These are phyloP conservation scores for Lordiphosa collinella DNA, from an alignment of 1,140 invertebrate species.

Conservation along the genomic window DNA sequence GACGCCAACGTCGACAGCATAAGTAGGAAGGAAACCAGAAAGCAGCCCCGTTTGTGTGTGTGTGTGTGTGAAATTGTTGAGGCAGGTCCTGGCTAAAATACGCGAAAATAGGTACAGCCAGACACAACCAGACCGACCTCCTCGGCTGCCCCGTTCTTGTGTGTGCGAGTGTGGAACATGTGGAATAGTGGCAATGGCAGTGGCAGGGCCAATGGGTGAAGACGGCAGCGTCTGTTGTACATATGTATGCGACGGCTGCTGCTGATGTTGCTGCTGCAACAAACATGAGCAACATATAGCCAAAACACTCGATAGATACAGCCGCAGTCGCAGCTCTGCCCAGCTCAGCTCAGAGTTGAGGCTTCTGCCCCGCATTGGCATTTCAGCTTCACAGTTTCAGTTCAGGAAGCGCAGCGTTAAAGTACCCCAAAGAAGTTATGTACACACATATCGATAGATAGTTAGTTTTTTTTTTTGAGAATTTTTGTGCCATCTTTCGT, in stretches of 20 bases:
- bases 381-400: slow-evolving; percentile 56
- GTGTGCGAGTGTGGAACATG: slow-evolving; percentile 37
- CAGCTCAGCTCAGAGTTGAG: slow-evolving; percentile 6
- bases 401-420: slow-evolving; percentile 67
- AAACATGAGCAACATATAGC: slow-evolving; percentile 68
- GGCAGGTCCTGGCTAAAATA: slow-evolving; percentile 77
- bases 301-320: slow-evolving; percentile 75
- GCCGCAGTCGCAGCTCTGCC: slow-evolving; percentile 37
- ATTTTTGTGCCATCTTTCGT: slow-evolving; percentile 23
- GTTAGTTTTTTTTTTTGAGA: slow-evolving; percentile 4
- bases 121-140: too few relatives aligned
- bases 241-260: slow-evolving; percentile 35
- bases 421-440: slow-evolving; percentile 40
- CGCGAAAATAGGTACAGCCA: slow-evolving; percentile 79
- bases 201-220: slow-evolving; percentile 70
- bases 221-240: slow-evolving; percentile 49
- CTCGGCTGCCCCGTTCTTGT: too few relatives aligned
- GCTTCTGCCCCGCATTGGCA: slow-evolving; percentile 21
- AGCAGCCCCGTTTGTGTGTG: slow-evolving; percentile 36
- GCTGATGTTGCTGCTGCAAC: slow-evolving; percentile 37
- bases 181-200: slow-evolving; percentile 54
- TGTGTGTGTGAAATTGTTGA: slow-evolving; percentile 67
- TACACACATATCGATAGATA: slow-evolving; percentile 14
- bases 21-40: slow-evolving; percentile 73
- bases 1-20: slow-evolving; percentile 36